Evolutionary conservation across 2,888 invertebrate genomes (phyloP), one percentile per base, ranked within the genome.

Genomic region (Pseudococcus jackbeardsleyi): DNA sequence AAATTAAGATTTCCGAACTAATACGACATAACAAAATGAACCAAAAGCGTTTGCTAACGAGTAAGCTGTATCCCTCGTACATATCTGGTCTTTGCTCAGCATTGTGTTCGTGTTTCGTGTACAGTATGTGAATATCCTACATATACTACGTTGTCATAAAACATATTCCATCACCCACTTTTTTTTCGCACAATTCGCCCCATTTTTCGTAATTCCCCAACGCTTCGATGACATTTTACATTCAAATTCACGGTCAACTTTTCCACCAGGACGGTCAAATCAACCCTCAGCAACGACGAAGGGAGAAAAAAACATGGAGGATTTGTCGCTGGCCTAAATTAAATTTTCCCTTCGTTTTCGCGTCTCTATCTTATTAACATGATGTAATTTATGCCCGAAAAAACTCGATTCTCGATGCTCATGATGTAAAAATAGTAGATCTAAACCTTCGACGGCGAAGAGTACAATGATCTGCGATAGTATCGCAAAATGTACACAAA

Each of bases 1-100:
- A 72, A 72, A 72, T 72, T 72, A 72, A 72, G 72, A 72, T 72
- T 72, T 72, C 17, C 72, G 72, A 72, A 72, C 72, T 72, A 72
- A 72, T 72, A 33, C 72, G 72, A 72, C 72, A 72, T 64, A 12
- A 33, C 72, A 72, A 72, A 72, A 72, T 72, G 72, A 72, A 72
- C 72, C 33, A 72, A 72, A 72, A 72, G 72, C 72, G 72, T 72
- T 72, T 72, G 33, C 72, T 72, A 72, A 72, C 33, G 22, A 64
- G 64, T 64, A 64, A 64, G 12, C 12, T 15, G 64, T 64, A 64
- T 64, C 64, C 22, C 9, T 22, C 15, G 33, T 72, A 72, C 26
- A 26, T 68, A 7, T 19, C 68, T 68, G 11, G 26, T 68, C 7
- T 12, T 26, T 9, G 6, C 64, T 64, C 59, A 6, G 33, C 17